Conservation (phyloP, 2,113 vertebrate species). For the Brienomyrus brachyistius region DNA sequence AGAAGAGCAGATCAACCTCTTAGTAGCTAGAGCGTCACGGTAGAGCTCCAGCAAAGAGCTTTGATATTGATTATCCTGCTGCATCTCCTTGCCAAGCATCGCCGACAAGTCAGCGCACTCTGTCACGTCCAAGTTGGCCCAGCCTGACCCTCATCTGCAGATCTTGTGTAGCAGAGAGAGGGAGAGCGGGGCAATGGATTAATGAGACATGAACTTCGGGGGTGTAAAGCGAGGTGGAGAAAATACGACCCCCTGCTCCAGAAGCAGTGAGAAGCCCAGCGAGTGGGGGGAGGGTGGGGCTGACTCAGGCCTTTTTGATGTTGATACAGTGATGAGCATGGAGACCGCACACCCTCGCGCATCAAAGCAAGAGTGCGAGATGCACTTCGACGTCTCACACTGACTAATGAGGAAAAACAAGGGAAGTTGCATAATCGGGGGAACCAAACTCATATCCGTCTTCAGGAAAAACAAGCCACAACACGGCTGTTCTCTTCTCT, state of each 20-base stretch:
- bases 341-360: slow-evolving; percentile 26
- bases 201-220: slow-evolving; percentile 49
- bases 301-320: slow-evolving; percentile 24
- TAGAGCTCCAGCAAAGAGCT: not conserved
- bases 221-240: slow-evolving; percentile 35
- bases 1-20: not conserved
- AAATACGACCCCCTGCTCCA: slow-evolving; percentile 18
- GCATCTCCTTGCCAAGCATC: not conserved
- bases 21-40: not conserved
- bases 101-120: not conserved
- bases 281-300: not conserved
- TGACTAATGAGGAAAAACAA: slow-evolving; percentile 24
- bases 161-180: not conserved
- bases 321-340: slow-evolving; percentile 28
- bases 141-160: not conserved
- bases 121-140: not conserved
- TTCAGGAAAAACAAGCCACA: not conserved
- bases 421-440: slow-evolving; percentile 14
- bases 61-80: not conserved
- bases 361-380: slow-evolving; percentile 31
- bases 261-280: not conserved
- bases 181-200: slow-evolving; percentile 24
- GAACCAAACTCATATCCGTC: not conserved
- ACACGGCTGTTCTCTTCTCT: not conserved
- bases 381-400: not conserved